Evolutionary conservation across 2,888 invertebrate genomes (phyloP).

Genomic region (Rotaria sp.): DNA sequence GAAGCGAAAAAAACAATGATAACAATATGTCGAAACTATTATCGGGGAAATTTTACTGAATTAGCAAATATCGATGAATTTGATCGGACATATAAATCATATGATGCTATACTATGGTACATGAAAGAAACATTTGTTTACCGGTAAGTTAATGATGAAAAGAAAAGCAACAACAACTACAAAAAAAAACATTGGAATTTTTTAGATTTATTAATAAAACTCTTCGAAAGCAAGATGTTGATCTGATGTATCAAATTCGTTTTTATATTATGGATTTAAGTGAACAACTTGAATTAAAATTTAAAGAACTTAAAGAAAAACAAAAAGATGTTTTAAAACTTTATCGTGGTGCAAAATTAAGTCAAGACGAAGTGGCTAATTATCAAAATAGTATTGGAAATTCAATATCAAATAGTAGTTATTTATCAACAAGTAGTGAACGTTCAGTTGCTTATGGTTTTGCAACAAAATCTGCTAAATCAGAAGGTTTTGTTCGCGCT

Average conservation of each 20-base stretch:
- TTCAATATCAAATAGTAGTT: neutral
- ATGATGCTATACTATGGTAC: neutral
- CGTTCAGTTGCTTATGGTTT: neutral
- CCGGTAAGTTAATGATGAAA: neutral
- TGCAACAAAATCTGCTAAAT: neutral
- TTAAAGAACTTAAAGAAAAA: neutral
- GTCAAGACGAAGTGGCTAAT: neutral
- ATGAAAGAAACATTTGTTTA: slow-evolving; percentile 15
- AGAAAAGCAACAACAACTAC: no score
- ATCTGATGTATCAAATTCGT: neutral
- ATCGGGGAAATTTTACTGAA: neutral
- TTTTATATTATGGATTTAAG: slow-evolving; percentile 15
- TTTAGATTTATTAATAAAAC: slow-evolving; percentile 17
- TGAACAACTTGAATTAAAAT: neutral
- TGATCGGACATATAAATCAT: neutral
- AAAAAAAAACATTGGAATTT: no score
- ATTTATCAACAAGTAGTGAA: slow-evolving; percentile 8
- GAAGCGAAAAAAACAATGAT: neutral
- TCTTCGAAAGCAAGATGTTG: neutral
- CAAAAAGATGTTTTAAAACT: neutral
- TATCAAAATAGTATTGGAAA: neutral
- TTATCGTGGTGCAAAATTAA: neutral
- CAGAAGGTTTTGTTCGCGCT: neutral
- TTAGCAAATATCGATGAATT: neutral
- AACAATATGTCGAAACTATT: neutral